Conservation (phyloP, 1,140 invertebrate genomes). For the Acromyrmex heyeri region DNA sequence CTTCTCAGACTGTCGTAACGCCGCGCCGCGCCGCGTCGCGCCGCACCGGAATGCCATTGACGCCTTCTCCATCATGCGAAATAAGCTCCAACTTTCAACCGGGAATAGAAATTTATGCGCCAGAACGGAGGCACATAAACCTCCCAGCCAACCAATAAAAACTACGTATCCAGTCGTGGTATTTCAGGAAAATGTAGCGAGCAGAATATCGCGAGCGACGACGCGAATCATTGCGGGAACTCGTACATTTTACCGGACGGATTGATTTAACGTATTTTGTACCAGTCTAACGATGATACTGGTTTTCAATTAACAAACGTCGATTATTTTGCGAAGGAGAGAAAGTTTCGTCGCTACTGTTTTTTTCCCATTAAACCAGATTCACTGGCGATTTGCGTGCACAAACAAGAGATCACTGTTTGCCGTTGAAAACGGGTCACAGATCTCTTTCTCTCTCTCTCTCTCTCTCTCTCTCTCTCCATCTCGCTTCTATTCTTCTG, state of each 20-base stretch:
- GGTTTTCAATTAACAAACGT: constrained; percentile 39
- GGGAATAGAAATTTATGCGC: constrained; percentile 75
- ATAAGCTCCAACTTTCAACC: constrained; percentile 69
- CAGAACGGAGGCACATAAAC: constrained; percentile 61
- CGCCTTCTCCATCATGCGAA: constrained; percentile 69
- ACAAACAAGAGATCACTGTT: constrained; percentile 40
- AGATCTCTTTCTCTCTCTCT: background rate
- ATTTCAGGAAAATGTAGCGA: constrained; percentile 48
- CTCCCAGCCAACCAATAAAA: constrained; percentile 61
- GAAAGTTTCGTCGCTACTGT: constrained; percentile 21
- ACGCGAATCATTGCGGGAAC: background rate
- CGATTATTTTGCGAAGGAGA: constrained; percentile 35
- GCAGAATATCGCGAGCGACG: background rate
- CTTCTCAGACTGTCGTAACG: constrained; percentile 63
- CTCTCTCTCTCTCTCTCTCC: background rate
- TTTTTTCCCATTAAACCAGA: constrained; percentile 44
- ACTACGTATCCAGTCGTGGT: constrained; percentile 63
- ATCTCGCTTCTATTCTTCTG: background rate
- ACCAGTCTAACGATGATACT: constrained; percentile 22
- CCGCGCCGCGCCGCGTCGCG: constrained; percentile 22
- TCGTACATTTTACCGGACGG: background rate
- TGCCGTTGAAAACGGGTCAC: constrained; percentile 13
- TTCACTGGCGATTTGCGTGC: constrained; percentile 45
- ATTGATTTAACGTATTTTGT: constrained; percentile 36
- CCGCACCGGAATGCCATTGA: constrained; percentile 66